Conservation (phyloP, 2,113 vertebrate species). For the Rhodinocichla rosea region DNA sequence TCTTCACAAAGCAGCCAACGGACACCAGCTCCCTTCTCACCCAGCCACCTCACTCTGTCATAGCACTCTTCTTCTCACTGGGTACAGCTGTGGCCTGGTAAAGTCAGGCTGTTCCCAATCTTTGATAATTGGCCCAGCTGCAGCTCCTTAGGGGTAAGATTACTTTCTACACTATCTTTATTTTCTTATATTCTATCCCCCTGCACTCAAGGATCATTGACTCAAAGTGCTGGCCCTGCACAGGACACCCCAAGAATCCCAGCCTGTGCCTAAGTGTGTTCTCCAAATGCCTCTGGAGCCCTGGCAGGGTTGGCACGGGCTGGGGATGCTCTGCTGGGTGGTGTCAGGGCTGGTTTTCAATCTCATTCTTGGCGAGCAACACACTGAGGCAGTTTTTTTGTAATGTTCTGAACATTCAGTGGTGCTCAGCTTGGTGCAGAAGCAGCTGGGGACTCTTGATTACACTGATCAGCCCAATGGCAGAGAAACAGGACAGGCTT, state of each 20-base stretch:
- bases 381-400: not conserved
- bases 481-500: not conserved
- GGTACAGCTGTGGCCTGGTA: no score
- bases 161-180: no score
- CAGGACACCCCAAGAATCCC: not conserved
- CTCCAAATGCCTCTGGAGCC: not conserved
- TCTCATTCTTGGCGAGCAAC: not conserved
- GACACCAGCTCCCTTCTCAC: no score
- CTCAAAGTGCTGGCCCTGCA: not conserved
- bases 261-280: not conserved
- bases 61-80: no score
- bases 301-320: not conserved
- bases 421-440: not conserved
- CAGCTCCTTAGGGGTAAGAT: no score
- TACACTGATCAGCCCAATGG: not conserved
- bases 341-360: fast-evolving
- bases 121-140: no score
- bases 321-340: not conserved
- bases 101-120: no score
- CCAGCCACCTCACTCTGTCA: no score
- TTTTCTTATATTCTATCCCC: no score
- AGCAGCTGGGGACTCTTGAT: not conserved
- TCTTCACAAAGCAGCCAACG: no score
- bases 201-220: no score
- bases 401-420: not conserved